These are phyloP conservation scores for Kradibia gibbosae DNA, from an alignment of 1,140 invertebrate species.

Conservation along the genomic window DNA sequence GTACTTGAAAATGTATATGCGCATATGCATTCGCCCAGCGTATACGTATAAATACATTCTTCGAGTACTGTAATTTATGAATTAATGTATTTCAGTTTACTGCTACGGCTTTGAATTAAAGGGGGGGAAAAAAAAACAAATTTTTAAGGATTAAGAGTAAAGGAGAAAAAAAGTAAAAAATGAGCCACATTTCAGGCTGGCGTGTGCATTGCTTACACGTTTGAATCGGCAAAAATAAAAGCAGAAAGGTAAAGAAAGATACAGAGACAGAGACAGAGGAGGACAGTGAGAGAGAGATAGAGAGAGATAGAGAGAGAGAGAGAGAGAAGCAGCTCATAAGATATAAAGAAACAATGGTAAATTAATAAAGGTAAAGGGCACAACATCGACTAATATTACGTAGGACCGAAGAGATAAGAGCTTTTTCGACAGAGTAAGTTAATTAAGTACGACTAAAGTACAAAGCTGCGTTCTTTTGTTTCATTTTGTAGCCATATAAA, in stretches of 20 bases:
- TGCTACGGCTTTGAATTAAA: conserved; percentile 29
- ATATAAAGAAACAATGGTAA: conserved; percentile 31
- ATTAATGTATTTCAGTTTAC: conserved; percentile 69
- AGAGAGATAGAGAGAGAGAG: background rate
- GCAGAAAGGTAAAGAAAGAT: background rate
- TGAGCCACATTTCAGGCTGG: conserved; percentile 16
- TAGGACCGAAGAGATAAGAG: background rate
- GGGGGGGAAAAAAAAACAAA: conserved; percentile 21
- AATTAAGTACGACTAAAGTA: conserved; percentile 4
- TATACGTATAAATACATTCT: background rate
- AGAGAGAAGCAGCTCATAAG: background rate
- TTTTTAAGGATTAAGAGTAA: conserved; percentile 7
- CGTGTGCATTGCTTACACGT: too few species aligned
- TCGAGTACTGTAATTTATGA: conserved; percentile 55
- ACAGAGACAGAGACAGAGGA: background rate
- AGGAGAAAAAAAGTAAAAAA: conserved; percentile 20
- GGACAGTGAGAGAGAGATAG: background rate
- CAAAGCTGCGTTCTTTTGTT: background rate
- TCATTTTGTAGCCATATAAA: background rate
- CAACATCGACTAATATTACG: background rate
- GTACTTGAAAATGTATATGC: conserved; percentile 39
- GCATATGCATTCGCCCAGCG: conserved; percentile 51
- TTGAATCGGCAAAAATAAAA: background rate
- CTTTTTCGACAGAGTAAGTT: conserved; percentile 22
- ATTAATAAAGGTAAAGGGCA: conserved; percentile 27